Conservation (phyloP, 2,888 invertebrate genomes). For the Druceiella hillmani region DNA sequence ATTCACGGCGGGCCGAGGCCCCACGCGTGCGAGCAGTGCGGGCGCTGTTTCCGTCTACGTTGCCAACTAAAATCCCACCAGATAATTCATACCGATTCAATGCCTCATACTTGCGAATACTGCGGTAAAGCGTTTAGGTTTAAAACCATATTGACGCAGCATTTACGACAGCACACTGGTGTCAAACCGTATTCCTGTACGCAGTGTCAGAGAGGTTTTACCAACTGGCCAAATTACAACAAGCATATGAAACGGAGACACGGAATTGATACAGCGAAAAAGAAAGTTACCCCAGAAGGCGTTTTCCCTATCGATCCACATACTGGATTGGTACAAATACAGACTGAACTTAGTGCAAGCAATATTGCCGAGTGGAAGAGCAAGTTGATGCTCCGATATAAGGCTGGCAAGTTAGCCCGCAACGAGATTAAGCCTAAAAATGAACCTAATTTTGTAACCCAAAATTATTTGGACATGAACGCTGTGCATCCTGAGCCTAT, state of each 20-base stretch:
- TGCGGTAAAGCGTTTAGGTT: conserved; percentile 72
- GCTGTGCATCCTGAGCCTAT: too few species aligned
- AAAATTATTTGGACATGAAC: too few species aligned
- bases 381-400: too few species aligned
- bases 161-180: conserved; percentile 65
- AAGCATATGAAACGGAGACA: conserved; percentile 77
- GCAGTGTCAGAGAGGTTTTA: conserved; percentile 66
- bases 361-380: too few species aligned
- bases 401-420: too few species aligned
- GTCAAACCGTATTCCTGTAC: conserved; percentile 69
- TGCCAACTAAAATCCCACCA: conserved; percentile 69
- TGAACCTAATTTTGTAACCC: too few species aligned
- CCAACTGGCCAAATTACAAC: conserved; percentile 79
- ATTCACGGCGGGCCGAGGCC: conserved; percentile 40
- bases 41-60: conserved; percentile 52
- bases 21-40: conserved; percentile 43
- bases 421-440: too few species aligned
- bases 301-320: conserved; percentile 43
- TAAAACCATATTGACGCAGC: conserved; percentile 70
- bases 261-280: conserved; percentile 46
- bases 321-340: conserved; percentile 40
- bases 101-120: conserved; percentile 71
- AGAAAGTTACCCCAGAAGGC: conserved; percentile 51
- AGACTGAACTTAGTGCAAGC: too few species aligned
- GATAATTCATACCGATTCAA: conserved; percentile 71